Evolutionary conservation across 2,888 invertebrate genomes (phyloP), one percentile per base, ranked within the genome.

Genomic region (Scaptomyza cyrtandrae): DNA sequence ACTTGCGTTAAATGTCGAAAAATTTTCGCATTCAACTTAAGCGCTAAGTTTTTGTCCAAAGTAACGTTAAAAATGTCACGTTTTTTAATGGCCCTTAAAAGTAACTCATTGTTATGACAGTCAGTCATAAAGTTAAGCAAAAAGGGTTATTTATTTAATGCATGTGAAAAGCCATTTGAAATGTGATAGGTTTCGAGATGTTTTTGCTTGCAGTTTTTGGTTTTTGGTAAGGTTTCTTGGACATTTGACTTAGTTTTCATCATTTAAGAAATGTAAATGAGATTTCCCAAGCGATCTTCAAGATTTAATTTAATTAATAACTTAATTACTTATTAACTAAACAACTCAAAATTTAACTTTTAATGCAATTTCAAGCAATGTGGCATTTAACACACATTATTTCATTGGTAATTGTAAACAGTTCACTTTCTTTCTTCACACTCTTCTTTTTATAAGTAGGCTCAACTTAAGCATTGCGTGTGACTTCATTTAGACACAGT

Each of bases 361-460:
- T 0, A 24, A 24, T 41, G 16, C 41, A 41, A 1, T 16, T 41
- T 56, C 53, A 6, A 41, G 13, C 37, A 24, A 41, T 39, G 6
- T 11, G 29, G 5, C 27, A 27, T 3, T 46, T n/a, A 11, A 48
- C 29, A 31, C 11, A 16, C 39, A 11, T 31, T n/a, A 19, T 19
- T 24, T 24, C 3, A 31, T 1, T 10, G 29, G 5, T 6, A 24
- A 13, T 29, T 54, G 6, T 39, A 19, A 35, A 43, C 10, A 45
- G 59, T 50, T 67, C 24, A 50, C 49, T 9, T 35, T 66, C 43
- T 43, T 48, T 50, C 33, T 33, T 31, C 1, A 1, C n/a, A n/a
- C n/a, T n/a, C n/a, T 29, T 29, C 0, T 29, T 27, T 55, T 39
- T 41, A 10, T 29, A 19, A 19, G 35, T 31, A 13, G 37, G 14